phyloP scores from a whole-genome alignment of 2,113 vertebrate genomes.

The Sapayoa aenigma region DNA sequence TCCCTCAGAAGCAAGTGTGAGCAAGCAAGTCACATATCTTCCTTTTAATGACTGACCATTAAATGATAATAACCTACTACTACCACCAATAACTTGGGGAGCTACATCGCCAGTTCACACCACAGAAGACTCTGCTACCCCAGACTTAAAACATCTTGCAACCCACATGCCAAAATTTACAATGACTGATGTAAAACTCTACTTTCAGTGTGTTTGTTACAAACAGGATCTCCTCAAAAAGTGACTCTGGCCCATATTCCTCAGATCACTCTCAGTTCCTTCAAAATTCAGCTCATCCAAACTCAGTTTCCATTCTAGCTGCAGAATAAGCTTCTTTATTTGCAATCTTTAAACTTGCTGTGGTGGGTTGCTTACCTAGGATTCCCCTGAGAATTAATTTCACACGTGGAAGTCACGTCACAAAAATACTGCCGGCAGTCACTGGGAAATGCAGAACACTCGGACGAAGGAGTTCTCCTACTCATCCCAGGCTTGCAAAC shows the following conservation, averaged over 20 bases:
- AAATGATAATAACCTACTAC: background rate
- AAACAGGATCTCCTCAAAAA: background rate
- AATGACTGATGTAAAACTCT: background rate
- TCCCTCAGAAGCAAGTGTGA: background rate
- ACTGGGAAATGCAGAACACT: slow-evolving; percentile 66
- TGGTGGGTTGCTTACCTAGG: slow-evolving; percentile 69
- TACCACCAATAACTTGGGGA: background rate
- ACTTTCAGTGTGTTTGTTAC: background rate
- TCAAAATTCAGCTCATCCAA: background rate
- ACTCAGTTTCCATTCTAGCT: background rate
- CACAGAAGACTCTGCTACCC: background rate
- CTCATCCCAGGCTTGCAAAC: slow-evolving; percentile 80
- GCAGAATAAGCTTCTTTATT: background rate
- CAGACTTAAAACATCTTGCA: background rate
- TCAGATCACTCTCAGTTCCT: background rate
- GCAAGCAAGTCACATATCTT: background rate
- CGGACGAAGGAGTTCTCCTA: background rate
- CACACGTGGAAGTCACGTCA: slow-evolving; percentile 74
- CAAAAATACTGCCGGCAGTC: slow-evolving; percentile 75
- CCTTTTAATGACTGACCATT: background rate
- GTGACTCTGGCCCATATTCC: background rate
- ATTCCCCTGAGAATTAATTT: slow-evolving; percentile 57
- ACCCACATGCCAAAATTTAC: background rate
- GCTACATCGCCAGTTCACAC: background rate
- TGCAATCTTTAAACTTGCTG: background rate